Evolutionary conservation across 1,140 invertebrate genomes (phyloP).

Genomic region (Patella vulgata): DNA sequence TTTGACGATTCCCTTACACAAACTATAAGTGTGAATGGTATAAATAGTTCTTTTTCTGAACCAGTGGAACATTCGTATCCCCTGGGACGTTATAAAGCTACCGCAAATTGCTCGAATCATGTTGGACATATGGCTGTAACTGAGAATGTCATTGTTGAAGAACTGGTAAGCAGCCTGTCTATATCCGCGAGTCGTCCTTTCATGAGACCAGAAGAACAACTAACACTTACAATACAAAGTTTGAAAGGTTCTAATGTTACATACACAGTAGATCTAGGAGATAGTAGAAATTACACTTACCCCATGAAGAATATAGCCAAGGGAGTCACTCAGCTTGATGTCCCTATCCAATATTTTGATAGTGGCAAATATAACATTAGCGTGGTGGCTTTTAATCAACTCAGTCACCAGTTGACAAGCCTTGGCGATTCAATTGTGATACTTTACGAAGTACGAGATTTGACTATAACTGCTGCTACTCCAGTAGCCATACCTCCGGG

Average conservation of each 20-base stretch:
- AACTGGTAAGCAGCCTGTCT: conserved; percentile 21
- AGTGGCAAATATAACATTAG: conserved; percentile 25
- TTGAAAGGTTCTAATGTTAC: conserved; percentile 34
- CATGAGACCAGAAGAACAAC: conserved; percentile 2
- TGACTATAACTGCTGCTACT: conserved; percentile 17
- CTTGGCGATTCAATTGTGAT: conserved; percentile 14
- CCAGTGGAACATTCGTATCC: conserved; percentile 22
- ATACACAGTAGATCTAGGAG: conserved; percentile 21
- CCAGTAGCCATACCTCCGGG: conserved; percentile 32
- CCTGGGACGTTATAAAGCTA: conserved; percentile 22
- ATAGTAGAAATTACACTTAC: conserved; percentile 1
- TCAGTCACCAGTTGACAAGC: conserved; percentile 8
- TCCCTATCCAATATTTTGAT: conserved; percentile 8
- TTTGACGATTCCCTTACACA: conserved; percentile 30
- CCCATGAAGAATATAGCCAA: conserved; percentile 18
- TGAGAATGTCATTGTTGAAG: conserved; percentile 20
- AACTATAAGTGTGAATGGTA: not conserved
- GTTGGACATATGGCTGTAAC: conserved; percentile 22
- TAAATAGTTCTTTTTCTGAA: not conserved
- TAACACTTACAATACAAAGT: conserved; percentile 2
- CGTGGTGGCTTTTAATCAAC: conserved; percentile 28
- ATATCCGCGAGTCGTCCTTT: conserved; percentile 6
- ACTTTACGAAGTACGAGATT: conserved; percentile 27
- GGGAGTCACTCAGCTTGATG: conserved; percentile 14
- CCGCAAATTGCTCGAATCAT: conserved; percentile 35